Percentiles rank a stretch among this genome's conserved stretches.
Evolutionary conservation across 2,888 invertebrate species (phyloP).

Genomic region (Hydrotaea cyrtoneurina): DNA sequence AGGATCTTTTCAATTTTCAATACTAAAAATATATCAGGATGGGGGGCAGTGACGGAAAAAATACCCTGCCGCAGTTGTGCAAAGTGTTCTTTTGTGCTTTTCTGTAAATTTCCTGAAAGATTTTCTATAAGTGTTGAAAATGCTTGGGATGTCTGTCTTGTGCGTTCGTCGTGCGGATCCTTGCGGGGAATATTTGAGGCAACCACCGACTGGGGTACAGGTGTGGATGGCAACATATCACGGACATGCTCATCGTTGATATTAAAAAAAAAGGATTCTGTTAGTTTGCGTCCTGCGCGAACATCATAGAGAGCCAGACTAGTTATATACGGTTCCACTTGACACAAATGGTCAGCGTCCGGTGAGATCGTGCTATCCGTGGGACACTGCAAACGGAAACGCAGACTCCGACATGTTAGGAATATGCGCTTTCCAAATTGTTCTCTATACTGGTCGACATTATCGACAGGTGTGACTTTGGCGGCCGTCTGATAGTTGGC

Average conservation of each 20-base stretch:
- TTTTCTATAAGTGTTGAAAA: slow-evolving; percentile 82
- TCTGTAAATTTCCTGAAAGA: slow-evolving; percentile 89
- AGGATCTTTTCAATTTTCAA: slow-evolving; percentile 96
- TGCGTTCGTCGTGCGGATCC: slow-evolving; percentile 65
- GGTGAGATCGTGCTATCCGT: slow-evolving; percentile 84
- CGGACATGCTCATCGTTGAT: slow-evolving; percentile 89
- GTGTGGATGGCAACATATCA: slow-evolving; percentile 81
- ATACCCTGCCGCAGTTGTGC: slow-evolving; percentile 85
- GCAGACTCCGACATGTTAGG: slow-evolving; percentile 90
- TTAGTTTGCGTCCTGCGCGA: slow-evolving; percentile 91
- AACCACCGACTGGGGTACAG: slow-evolving; percentile 75
- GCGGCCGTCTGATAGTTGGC: slow-evolving; percentile 83
- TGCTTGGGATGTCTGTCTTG: slow-evolving; percentile 75
- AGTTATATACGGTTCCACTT: slow-evolving; percentile 95
- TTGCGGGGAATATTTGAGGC: slow-evolving; percentile 72
- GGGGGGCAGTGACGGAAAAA: slow-evolving; percentile 92
- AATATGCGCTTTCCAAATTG: slow-evolving; percentile 93
- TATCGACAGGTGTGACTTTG: slow-evolving; percentile 81
- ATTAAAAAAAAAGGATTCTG: slow-evolving; percentile 96
- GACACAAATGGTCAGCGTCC: slow-evolving; percentile 84
- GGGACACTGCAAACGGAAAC: slow-evolving; percentile 88
- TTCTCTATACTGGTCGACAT: slow-evolving; percentile 90
- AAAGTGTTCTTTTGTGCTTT: slow-evolving; percentile 80
- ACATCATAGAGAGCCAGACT: slow-evolving; percentile 95
- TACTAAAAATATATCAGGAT: slow-evolving; percentile 95